Base-by-base conservation (phyloP, 1,140 invertebrate species). In the Ridgeia piscesae region DNA sequence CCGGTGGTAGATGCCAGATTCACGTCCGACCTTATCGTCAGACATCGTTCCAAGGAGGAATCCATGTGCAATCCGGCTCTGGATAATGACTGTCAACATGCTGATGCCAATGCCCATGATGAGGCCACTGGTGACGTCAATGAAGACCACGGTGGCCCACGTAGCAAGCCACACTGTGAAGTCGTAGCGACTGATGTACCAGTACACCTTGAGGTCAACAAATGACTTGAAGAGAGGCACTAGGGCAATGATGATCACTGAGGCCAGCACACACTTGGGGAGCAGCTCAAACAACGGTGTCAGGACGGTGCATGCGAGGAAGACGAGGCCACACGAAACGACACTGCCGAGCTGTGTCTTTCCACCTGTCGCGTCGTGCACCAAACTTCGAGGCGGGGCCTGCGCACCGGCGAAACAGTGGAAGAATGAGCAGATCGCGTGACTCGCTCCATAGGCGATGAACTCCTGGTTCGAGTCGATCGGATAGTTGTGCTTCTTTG, bases 271-370 rank as follows among this genome's bases (percentile, higher is more conserved):
- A 11, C 94, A 93, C 97, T 95, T 95, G 35, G 96, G 96, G 9
- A 96, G 93, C 31, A 95, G 94, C 89, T 94, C 91, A 92, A 96
- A 95, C 33, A 96, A 92, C 11, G 95, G 94, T 34, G 95, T 95
- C 92, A 97, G 95, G 89, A 96, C 96, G 35, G 96, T 94, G 88
- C 97, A 95, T 34, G 97, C 95, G 6, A 96, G 93, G 9, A 97
- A 93, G 50, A 97, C 94, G 34, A 97, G 94, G 6, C 95, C 93
- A n/a, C 96, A 93, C 21, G 96, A 95, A 42, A 97, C 91, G 48
- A 94, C 58, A 77, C 93, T 90, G 77, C 92, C 92, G 33, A 94
- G 88, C 92, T 94, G 94, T 17, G 94, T 95, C 93, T 94, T 94
- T 9, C 95, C 94, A n/a, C 95, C 95, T 27, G 92, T 92, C 21